phyloP scores from a whole-genome alignment of 2,888 invertebrate species.

The Drosophila suboccidentalis region DNA sequence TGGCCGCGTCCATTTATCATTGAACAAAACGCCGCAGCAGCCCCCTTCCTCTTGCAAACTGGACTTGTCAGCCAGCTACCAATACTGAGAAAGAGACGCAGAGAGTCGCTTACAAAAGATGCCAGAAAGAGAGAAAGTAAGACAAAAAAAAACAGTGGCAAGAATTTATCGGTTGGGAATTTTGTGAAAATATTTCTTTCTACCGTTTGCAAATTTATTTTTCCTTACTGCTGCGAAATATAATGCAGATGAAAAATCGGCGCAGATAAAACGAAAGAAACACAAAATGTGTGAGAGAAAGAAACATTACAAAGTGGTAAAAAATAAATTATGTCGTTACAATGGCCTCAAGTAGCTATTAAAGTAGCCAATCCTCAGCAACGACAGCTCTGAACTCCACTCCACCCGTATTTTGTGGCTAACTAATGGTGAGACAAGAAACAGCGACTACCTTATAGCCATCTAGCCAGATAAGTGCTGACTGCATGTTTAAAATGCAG shows the following conservation, averaged over 20 bases:
- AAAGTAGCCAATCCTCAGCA: conserved; percentile 29
- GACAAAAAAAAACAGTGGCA: conserved; percentile 32
- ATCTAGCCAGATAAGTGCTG: conserved; percentile 57
- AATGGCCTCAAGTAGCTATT: conserved; percentile 51
- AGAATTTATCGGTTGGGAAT: conserved; percentile 72
- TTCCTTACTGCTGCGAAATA: conserved; percentile 53
- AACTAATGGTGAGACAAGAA: conserved; percentile 22
- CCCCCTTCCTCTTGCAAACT: conserved; percentile 33
- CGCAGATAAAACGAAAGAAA: conserved; percentile 36
- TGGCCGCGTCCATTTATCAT: conserved; percentile 75
- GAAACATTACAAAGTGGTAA: conserved; percentile 42
- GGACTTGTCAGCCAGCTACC: conserved; percentile 67
- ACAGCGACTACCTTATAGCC: conserved; percentile 35
- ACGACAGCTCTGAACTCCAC: conserved; percentile 11
- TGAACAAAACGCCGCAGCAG: conserved; percentile 34
- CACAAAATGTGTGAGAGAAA: conserved; percentile 17
- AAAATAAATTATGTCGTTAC: conserved; percentile 54
- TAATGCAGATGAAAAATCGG: conserved; percentile 76
- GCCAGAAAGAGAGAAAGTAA: conserved; percentile 7
- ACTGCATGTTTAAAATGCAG: conserved; percentile 76
- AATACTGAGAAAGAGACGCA: conserved; percentile 29
- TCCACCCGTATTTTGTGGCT: conserved; percentile 9
- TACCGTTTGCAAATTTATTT: conserved; percentile 77
- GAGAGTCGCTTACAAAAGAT: conserved; percentile 10
- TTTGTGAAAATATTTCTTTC: conserved; percentile 69